These are phyloP conservation scores for Neodiprion pinetum DNA, from an alignment of 1,140 invertebrate species.

Conservation along the genomic window DNA sequence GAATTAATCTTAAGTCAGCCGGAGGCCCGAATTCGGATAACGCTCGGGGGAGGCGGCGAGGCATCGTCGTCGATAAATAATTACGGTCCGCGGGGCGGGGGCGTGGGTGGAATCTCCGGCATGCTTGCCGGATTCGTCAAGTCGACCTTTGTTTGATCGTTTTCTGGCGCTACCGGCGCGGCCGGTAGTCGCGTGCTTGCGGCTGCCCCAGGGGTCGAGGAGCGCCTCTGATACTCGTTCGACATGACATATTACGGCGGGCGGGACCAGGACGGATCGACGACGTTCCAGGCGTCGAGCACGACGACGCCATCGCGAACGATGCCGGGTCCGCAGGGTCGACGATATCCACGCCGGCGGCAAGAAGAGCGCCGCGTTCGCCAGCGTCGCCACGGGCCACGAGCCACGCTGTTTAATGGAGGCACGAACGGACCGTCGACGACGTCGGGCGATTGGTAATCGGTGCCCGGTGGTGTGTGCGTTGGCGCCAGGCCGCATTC, in stretches of 20 bases:
- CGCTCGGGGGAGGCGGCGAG: too few relatives aligned
- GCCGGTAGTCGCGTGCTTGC: too few relatives aligned
- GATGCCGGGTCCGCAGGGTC: too few relatives aligned
- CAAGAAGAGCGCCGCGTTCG: not conserved
- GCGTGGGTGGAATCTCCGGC: too few relatives aligned
- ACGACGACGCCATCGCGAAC: too few relatives aligned
- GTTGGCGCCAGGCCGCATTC: constrained; percentile 60
- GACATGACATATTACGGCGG: not conserved
- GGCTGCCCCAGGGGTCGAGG: too few relatives aligned
- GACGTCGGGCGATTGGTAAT: not conserved
- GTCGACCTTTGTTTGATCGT: not conserved
- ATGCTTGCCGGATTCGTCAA: too few relatives aligned
- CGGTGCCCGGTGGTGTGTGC: constrained; percentile 34
- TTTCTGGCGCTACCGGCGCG: not conserved
- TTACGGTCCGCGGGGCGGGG: too few relatives aligned
- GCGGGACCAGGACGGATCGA: not conserved
- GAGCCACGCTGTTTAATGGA: not conserved
- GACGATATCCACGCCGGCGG: not conserved
- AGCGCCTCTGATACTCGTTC: not conserved
- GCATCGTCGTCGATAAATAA: too few relatives aligned
- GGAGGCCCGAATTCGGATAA: too few relatives aligned
- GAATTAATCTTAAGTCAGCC: too few relatives aligned
- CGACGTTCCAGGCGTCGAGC: too few relatives aligned
- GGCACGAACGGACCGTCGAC: not conserved
- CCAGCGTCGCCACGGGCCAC: not conserved